A percentile compares a stretch with the other conserved stretches of the same genome.
Conservation (phyloP, 2,113 vertebrate species). For the Sinocyclocheilus maitianheensis region DNA sequence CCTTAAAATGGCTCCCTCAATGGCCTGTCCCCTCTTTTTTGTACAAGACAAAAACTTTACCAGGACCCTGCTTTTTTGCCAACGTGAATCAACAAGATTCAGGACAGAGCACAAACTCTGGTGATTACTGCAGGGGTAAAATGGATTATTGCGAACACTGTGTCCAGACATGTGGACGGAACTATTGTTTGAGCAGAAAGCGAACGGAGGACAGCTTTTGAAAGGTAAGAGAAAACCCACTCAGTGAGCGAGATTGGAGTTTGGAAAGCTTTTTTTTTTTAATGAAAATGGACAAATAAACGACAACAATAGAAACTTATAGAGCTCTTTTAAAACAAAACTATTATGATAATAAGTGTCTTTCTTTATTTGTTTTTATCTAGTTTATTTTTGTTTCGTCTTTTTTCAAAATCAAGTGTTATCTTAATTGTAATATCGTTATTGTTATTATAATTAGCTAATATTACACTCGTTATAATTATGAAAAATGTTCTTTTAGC, state of each 20-base stretch:
- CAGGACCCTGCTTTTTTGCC: conserved; percentile 57
- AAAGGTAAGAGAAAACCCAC: conserved; percentile 71
- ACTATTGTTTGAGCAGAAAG: conserved; percentile 59
- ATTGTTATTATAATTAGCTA: conserved; percentile 82
- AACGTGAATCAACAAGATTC: conserved; percentile 30
- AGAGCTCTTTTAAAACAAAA: conserved; percentile 76
- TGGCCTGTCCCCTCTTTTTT: conserved; percentile 56
- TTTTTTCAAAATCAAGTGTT: conserved; percentile 73
- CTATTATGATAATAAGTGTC: conserved; percentile 75
- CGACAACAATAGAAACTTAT: conserved; percentile 74
- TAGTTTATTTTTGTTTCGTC: conserved; percentile 69
- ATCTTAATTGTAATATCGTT: conserved; percentile 85
- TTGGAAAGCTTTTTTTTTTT: conserved; percentile 57
- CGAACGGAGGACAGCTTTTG: conserved; percentile 64
- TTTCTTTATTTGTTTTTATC: conserved; percentile 77
- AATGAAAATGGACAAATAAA: conserved; percentile 71
- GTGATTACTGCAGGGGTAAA: conserved; percentile 64
- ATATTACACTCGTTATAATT: conserved; percentile 78
- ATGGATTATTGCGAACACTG: conserved; percentile 68
- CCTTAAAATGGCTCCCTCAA: conserved; percentile 58
- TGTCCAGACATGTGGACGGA: conserved; percentile 67
- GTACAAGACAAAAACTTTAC: conserved; percentile 55
- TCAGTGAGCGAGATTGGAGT: conserved; percentile 58
- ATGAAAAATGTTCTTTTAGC: conserved; percentile 80
- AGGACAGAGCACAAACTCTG: conserved; percentile 63